Percentiles rank a stretch among this genome's conserved stretches.
Conservation (phyloP, 2,113 vertebrate species). For the Bettongia penicillata region DNA sequence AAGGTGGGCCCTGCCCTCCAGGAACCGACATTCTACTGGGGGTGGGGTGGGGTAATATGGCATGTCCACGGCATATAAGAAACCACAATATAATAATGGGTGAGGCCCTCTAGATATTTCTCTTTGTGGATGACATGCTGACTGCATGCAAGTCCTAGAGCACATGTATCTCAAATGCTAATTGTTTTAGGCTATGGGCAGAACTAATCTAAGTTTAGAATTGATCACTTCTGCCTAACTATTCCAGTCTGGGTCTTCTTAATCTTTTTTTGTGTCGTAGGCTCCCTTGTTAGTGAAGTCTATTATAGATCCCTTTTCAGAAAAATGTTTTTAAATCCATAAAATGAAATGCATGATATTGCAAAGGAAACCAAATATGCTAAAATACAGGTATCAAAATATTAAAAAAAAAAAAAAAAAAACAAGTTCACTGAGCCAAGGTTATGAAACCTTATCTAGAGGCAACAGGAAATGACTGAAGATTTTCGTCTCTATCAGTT, state of each 20-base stretch:
- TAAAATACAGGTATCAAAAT: neutral
- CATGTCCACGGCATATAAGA: neutral
- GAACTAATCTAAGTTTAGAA: neutral
- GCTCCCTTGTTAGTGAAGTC: neutral
- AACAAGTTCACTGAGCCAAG: neutral
- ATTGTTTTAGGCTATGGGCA: neutral
- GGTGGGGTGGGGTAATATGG: neutral
- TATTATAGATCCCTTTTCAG: neutral
- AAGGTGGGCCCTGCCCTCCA: neutral
- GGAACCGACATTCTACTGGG: neutral
- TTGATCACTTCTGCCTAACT: neutral
- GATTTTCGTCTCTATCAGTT: neutral
- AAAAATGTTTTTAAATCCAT: neutral
- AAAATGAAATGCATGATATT: neutral
- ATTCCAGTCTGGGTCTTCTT: neutral
- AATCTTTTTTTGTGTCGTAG: neutral
- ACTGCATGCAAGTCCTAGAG: neutral
- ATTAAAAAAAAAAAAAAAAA: neutral
- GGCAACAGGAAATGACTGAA: neutral
- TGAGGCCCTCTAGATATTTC: neutral
- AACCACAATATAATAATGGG: neutral
- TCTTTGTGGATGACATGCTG: neutral
- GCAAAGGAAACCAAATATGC: neutral
- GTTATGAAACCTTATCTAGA: neutral
- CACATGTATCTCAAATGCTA: neutral